phyloP scores from a whole-genome alignment of 37 sponge, comb jelly and placozoan genomes.

The Theonella swinhoei region DNA sequence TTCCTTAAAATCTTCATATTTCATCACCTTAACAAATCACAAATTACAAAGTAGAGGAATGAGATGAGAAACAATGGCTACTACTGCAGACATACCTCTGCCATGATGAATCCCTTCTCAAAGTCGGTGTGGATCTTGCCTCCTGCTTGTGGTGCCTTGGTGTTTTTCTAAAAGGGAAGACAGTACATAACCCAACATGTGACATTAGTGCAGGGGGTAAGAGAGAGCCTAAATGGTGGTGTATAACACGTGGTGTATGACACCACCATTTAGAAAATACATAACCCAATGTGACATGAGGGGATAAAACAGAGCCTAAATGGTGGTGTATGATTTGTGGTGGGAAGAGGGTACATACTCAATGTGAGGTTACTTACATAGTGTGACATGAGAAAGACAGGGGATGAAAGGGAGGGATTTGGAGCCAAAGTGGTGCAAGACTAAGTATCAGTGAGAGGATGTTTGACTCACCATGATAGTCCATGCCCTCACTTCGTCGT shows the following conservation, averaged over 20 bases:
- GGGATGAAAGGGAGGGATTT: too few relatives aligned
- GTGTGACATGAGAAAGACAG: too few relatives aligned
- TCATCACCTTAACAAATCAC: slow-evolving; percentile 69
- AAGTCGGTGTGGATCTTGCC: slow-evolving; percentile 98
- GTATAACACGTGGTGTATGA: neutral
- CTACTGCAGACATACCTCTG: slow-evolving; percentile 60
- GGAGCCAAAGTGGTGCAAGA: too few relatives aligned
- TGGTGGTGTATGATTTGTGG: too few relatives aligned
- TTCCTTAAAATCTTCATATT: slow-evolving; percentile 92
- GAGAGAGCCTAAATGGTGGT: too few relatives aligned
- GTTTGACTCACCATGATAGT: slow-evolving; percentile 86
- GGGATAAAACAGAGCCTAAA: too few relatives aligned
- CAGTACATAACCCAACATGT: too few relatives aligned
- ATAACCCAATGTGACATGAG: too few relatives aligned
- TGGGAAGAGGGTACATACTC: too few relatives aligned
- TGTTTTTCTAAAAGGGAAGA: slow-evolving; percentile 66
- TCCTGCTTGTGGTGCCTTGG: slow-evolving; percentile 97
- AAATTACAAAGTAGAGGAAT: neutral
- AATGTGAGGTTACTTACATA: too few relatives aligned
- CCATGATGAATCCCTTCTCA: slow-evolving; percentile 99
- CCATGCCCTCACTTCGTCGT: slow-evolving; percentile 97
- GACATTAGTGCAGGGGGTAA: too few relatives aligned
- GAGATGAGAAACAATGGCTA: neutral
- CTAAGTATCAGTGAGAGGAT: too few relatives aligned
- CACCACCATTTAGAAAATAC: neutral